phyloP scores from a whole-genome alignment of 2,888 invertebrate species.

The Xestia rhomboidea region DNA sequence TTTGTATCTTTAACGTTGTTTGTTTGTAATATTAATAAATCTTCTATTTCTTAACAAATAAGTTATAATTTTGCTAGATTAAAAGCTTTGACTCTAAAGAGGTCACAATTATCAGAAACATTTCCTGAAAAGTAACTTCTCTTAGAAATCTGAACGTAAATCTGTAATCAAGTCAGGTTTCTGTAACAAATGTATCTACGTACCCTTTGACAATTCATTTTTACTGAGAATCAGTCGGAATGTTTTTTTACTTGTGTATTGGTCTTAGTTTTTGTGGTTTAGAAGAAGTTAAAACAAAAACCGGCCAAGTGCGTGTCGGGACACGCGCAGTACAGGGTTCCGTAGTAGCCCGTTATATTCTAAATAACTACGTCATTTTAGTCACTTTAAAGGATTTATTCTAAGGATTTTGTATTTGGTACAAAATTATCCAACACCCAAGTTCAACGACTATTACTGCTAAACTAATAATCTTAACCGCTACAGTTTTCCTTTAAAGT shows the following conservation, averaged over 20 bases:
- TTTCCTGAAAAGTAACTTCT: background rate
- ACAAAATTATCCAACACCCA: too few species aligned
- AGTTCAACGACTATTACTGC: too few species aligned
- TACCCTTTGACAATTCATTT: conserved; percentile 31
- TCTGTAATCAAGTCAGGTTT: conserved; percentile 9
- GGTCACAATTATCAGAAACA: conserved; percentile 2
- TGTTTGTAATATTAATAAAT: background rate
- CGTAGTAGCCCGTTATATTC: too few species aligned
- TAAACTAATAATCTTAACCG: too few species aligned
- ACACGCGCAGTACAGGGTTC: too few species aligned
- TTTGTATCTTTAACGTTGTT: too few species aligned
- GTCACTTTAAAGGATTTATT: too few species aligned
- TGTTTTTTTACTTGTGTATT: conserved; percentile 7
- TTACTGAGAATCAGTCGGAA: conserved; percentile 21
- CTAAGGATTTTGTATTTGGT: too few species aligned
- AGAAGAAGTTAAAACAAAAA: too few species aligned
- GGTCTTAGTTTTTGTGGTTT: background rate
- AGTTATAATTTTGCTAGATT: background rate
- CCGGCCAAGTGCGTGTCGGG: too few species aligned
- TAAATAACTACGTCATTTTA: too few species aligned
- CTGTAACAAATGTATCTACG: background rate
- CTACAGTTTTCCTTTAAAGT: too few species aligned
- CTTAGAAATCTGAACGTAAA: background rate
- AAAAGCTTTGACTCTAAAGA: background rate
- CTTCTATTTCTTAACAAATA: background rate